Conservation (phyloP, 2,888 invertebrate species). For the Ennomos quercinarius region DNA sequence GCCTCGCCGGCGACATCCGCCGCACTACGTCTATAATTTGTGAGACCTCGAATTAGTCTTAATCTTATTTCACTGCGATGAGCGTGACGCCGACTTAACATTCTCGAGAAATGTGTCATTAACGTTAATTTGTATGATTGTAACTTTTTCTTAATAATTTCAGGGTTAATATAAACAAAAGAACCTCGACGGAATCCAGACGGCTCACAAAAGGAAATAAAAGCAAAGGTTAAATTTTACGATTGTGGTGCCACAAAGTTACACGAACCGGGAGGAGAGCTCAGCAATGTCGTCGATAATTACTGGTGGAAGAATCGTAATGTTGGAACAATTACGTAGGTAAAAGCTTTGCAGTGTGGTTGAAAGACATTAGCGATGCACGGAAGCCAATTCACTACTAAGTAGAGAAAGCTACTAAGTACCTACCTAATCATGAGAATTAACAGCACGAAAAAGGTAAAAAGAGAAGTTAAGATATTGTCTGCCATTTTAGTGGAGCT, state of each 20-base stretch:
- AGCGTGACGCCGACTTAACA: conserved; percentile 79
- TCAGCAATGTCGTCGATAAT: conserved; percentile 64
- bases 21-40: conserved; percentile 81
- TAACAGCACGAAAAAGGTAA: neutral
- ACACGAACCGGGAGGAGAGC: conserved; percentile 48
- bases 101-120: conserved; percentile 80
- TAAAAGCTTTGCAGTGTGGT: conserved; percentile 43
- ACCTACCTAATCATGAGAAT: neutral
- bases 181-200: conserved; percentile 37
- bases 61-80: conserved; percentile 75
- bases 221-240: conserved; percentile 50
- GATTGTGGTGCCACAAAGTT: conserved; percentile 54
- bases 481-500: too few species aligned
- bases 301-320: conserved; percentile 63
- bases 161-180: conserved; percentile 53
- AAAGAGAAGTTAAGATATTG: neutral
- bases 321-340: conserved; percentile 67
- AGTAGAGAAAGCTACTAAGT: neutral
- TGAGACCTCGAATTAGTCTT: conserved; percentile 83
- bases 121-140: conserved; percentile 79
- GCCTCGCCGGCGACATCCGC: conserved; percentile 79
- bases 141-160: conserved; percentile 58
- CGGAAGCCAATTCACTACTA: conserved; percentile 4
- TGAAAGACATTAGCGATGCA: conserved; percentile 24
- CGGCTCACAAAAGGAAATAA: conserved; percentile 50